A percentile compares a stretch with the other conserved stretches of the same genome.
These are phyloP conservation scores for Ctena decussata DNA, from an alignment of 2,888 invertebrate species.

Conservation along the genomic window DNA sequence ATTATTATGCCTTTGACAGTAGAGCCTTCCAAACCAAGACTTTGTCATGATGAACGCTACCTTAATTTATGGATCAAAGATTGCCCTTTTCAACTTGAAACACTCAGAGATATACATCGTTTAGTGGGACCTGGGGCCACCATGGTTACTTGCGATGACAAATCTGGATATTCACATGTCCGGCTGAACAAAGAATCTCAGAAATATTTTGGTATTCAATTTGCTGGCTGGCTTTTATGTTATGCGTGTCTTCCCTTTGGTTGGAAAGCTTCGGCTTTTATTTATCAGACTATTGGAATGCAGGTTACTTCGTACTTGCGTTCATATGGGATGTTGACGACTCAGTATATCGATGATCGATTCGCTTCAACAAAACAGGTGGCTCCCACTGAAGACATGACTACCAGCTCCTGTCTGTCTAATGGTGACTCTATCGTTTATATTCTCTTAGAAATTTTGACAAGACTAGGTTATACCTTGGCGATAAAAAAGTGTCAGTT, in stretches of 20 bases:
- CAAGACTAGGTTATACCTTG: conserved; percentile 37
- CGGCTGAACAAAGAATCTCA: not conserved
- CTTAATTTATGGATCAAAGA: conserved; percentile 45
- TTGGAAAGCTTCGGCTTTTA: conserved; percentile 34
- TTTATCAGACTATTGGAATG: conserved; percentile 26
- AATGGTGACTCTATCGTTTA: conserved; percentile 6
- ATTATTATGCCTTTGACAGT: conserved; percentile 40
- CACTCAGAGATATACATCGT: conserved; percentile 34
- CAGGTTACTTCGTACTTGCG: conserved; percentile 2
- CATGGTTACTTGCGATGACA: conserved; percentile 38
- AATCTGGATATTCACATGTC: conserved; percentile 52
- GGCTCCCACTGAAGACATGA: no score
- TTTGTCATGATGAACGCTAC: conserved; percentile 53
- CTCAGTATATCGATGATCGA: conserved; percentile 44
- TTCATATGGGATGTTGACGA: not conserved
- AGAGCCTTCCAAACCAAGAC: conserved; percentile 42
- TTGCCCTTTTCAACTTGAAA: conserved; percentile 35
- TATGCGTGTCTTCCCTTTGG: conserved; percentile 43
- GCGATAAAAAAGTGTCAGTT: conserved; percentile 29
- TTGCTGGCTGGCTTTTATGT: conserved; percentile 32
- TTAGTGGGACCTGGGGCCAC: conserved; percentile 18
- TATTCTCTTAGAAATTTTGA: conserved; percentile 37
- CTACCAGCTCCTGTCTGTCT: not conserved
- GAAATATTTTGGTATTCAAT: conserved; percentile 46
- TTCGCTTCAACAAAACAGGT: not conserved